Base-by-base conservation (phyloP, 1,140 invertebrate genomes). In the Leptopilina boulardi region DNA sequence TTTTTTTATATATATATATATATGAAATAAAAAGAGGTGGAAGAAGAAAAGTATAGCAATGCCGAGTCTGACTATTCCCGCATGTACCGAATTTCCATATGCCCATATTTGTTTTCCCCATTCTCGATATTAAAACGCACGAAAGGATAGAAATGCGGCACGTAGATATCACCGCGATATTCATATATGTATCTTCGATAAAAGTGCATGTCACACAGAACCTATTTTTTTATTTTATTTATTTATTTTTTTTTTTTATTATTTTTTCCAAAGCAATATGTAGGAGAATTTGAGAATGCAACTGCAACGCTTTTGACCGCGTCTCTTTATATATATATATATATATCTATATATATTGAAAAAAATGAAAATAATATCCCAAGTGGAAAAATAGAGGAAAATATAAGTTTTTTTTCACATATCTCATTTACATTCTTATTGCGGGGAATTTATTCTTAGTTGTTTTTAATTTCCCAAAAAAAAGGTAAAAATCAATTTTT, bases 41-140 rank as follows among this genome's bases (percentile, higher is more conserved):
- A 59, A 5, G 21, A 1, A 13, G 21, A 30, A 30, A 13, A 15
- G 23, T 66, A 66, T 66, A 9, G 23, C 19, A 71, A 73, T 70
- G 54, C 42, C 18, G 51, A 42, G 47, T 44, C 77, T 66, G 77
- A 76, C 77, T 77, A 79, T 74, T 75, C 47, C 74, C 72, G 71
- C 77, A 78, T 71, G 79, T 71, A 77, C 70, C 30, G 54, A 80
- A 81, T 81, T 81, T 83, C 56, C 78, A 71, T 77, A 76, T 59
- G 59, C 23, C 54, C 71, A 23, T 80, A 75, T 79, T 82, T 81
- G 75, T 59, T 77, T 74, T 79, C 51, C 74, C 44, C 77, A 79
- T 79, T 79, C 71, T 73, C 78, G 66, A 83, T 83, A 83, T 83
- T 83, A 81, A 83, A 83, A 81, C 75, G 77, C 73, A 59, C 72